Conservation (phyloP, 2,113 vertebrate species). For the Hyaena hyaena region DNA sequence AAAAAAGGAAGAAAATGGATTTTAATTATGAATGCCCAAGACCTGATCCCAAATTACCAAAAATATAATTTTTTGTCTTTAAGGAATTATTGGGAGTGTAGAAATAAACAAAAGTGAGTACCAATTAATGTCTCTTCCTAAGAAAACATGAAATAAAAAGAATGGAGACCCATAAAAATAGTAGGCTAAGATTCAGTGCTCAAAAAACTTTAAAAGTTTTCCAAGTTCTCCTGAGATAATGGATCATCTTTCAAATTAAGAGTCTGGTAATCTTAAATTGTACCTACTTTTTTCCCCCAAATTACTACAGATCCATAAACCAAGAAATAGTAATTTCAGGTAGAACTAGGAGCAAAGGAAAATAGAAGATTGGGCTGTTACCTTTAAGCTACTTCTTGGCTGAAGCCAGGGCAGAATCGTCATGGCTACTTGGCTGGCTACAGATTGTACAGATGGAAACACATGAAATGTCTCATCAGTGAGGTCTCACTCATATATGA, state of each 20-base stretch:
- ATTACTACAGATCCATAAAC: neutral
- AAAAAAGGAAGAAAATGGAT: neutral
- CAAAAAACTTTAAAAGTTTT: neutral
- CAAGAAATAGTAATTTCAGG: neutral
- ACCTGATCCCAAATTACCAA: neutral
- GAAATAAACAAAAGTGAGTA: neutral
- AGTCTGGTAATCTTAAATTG: neutral
- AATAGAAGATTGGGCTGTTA: neutral
- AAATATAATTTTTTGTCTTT: neutral
- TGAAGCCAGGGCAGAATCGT: neutral
- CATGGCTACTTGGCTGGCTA: too few relatives aligned
- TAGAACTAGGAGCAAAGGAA: neutral
- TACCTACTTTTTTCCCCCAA: neutral
- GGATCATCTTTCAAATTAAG: neutral
- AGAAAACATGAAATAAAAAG: neutral
- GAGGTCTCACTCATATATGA: neutral
- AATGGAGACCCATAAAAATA: neutral
- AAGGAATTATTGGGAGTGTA: neutral
- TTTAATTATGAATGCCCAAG: neutral
- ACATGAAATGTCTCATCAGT: neutral
- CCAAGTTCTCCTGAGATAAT: neutral
- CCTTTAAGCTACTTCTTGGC: neutral
- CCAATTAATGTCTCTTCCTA: neutral
- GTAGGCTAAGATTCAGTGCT: neutral
- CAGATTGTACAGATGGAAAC: rapidly evolving